Conservation (phyloP, 2,797 vertebrate species). For the Diplodus puntazzo region DNA sequence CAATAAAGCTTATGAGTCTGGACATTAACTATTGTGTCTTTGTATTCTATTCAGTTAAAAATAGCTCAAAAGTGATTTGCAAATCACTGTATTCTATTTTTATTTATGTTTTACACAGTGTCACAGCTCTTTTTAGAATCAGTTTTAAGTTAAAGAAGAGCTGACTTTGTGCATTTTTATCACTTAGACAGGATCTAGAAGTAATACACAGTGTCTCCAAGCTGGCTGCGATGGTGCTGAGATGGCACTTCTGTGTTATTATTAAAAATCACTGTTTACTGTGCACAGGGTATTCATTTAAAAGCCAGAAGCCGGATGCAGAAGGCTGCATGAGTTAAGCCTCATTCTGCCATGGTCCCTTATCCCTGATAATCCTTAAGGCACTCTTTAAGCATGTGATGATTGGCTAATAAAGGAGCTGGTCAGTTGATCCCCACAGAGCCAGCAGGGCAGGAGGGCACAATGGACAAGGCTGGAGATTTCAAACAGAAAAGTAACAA, state of each 20-base stretch:
- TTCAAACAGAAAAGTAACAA: not conserved
- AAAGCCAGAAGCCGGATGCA: conserved; percentile 52
- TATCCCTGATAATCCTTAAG: conserved; percentile 77
- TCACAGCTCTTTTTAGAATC: too few relatives aligned
- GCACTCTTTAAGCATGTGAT: conserved; percentile 77
- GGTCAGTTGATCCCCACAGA: conserved; percentile 63
- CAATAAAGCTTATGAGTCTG: too few relatives aligned
- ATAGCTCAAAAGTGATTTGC: too few relatives aligned
- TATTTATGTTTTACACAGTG: too few relatives aligned
- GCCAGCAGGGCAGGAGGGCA: conserved; percentile 36
- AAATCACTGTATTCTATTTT: too few relatives aligned
- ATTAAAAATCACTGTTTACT: conserved; percentile 63
- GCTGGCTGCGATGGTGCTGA: conserved; percentile 59
- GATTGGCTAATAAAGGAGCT: conserved; percentile 70
- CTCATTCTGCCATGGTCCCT: conserved; percentile 61
- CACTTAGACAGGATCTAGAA: conserved; percentile 13
- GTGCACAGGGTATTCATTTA: conserved; percentile 59
- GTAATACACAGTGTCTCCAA: conserved; percentile 39
- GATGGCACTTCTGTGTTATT: conserved; percentile 41
- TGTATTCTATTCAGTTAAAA: too few relatives aligned
- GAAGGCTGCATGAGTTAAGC: conserved; percentile 59
- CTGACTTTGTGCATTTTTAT: conserved; percentile 34
- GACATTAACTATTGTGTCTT: too few relatives aligned
- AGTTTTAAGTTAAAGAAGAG: conserved; percentile 3
- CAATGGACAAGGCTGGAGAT: not conserved